phyloP scores from a whole-genome alignment of 1,140 invertebrate species.

The Aphidius gifuensis region DNA sequence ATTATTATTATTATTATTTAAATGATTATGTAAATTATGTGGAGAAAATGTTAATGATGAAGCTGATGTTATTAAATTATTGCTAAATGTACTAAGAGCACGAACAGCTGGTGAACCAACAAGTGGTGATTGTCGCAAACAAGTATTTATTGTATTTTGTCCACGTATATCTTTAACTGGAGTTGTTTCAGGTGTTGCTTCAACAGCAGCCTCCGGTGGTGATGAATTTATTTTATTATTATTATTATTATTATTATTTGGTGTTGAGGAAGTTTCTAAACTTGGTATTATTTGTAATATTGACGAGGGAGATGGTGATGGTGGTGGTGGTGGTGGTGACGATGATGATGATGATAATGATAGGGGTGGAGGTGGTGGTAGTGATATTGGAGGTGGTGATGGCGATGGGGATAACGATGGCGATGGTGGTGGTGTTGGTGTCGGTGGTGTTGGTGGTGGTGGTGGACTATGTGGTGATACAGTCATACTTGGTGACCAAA shows the following conservation, averaged over 20 bases:
- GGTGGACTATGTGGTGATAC: conserved; percentile 46
- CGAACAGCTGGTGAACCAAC: conserved; percentile 62
- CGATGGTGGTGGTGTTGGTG: no score
- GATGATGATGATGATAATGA: conserved; percentile 40
- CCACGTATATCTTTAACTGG: conserved; percentile 65
- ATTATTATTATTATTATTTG: conserved; percentile 23
- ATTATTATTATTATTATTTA: no score
- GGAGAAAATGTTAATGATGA: conserved; percentile 25
- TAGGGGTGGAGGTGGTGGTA: no score
- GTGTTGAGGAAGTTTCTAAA: conserved; percentile 38
- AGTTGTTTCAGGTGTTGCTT: conserved; percentile 85
- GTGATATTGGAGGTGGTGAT: no score
- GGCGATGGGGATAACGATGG: no score
- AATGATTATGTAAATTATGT: no score
- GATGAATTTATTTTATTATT: conserved; percentile 57
- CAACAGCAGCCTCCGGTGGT: conserved; percentile 77
- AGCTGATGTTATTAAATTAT: conserved; percentile 37
- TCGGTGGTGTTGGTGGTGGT: conserved; percentile 29
- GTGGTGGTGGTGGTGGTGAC: conserved; percentile 39
- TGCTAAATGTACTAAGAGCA: conserved; percentile 57
- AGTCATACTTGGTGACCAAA: conserved; percentile 53
- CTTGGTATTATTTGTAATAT: conserved; percentile 12
- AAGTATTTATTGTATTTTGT: conserved; percentile 28
- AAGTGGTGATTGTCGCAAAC: conserved; percentile 44
- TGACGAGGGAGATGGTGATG: conserved; percentile 18